These are phyloP conservation scores for Penaeus indicus DNA, from an alignment of 1,140 invertebrate species.

Conservation along the genomic window DNA sequence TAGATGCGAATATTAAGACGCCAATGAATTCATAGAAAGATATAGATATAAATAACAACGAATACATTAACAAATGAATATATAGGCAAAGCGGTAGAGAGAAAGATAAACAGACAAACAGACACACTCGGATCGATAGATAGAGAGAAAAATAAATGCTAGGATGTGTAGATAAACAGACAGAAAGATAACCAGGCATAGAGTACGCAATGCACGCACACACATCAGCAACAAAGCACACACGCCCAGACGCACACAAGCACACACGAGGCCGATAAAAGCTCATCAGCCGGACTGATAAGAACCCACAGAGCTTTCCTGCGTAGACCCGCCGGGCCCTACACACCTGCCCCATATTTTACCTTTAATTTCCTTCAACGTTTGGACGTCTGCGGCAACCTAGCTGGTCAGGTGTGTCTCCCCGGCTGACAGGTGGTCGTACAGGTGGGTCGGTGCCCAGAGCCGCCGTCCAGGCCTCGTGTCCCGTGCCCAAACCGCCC, in stretches of 20 bases:
- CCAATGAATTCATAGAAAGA: too few relatives aligned
- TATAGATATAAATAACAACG: too few relatives aligned
- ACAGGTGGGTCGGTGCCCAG: neutral
- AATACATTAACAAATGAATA: too few relatives aligned
- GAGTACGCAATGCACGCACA: too few relatives aligned
- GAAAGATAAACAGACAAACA: neutral
- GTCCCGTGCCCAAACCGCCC: constrained; percentile 58
- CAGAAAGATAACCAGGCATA: neutral
- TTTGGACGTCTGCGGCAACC: constrained; percentile 31
- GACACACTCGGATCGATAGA: neutral
- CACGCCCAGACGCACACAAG: too few relatives aligned
- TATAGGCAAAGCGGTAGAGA: too few relatives aligned
- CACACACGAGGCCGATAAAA: too few relatives aligned
- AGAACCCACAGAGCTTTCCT: too few relatives aligned
- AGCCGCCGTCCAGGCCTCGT: constrained; percentile 7
- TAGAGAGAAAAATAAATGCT: neutral
- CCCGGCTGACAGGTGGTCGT: constrained; percentile 18
- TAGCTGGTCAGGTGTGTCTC: constrained; percentile 26
- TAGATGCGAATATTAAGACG: too few relatives aligned
- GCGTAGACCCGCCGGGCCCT: too few relatives aligned
- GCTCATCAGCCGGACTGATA: too few relatives aligned
- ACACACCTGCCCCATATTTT: neutral
- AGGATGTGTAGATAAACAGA: neutral
- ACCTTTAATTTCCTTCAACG: constrained; percentile 15
- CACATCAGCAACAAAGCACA: too few relatives aligned